Evolutionary conservation across 1,140 invertebrate genomes (phyloP).

Genomic region (Drosophila kurseongensis): DNA sequence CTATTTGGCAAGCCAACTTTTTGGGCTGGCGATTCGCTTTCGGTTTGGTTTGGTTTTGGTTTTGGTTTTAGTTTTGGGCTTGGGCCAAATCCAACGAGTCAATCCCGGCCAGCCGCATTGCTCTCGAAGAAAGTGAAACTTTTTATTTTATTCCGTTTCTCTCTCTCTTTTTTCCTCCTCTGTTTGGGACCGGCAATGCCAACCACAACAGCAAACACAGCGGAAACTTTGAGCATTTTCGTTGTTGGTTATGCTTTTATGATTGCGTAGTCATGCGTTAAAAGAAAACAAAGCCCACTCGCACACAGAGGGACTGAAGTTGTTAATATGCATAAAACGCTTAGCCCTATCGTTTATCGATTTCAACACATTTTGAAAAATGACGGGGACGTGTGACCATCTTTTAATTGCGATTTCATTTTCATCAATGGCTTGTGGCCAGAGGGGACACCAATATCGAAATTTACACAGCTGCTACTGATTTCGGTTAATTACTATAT

Average conservation of each 20-base stretch:
- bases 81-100: slow-evolving; percentile 52
- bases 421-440: slow-evolving; percentile 22
- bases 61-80: background rate
- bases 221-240: slow-evolving; percentile 43
- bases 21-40: slow-evolving; percentile 35
- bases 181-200: slow-evolving; percentile 35
- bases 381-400: slow-evolving; percentile 29
- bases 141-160: slow-evolving; percentile 52
- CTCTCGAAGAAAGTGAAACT: slow-evolving; percentile 78
- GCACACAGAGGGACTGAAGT: slow-evolving; percentile 22
- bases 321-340: slow-evolving; percentile 70
- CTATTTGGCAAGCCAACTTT: slow-evolving; percentile 52
- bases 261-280: slow-evolving; percentile 59
- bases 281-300: slow-evolving; percentile 24
- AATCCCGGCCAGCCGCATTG: slow-evolving; percentile 26
- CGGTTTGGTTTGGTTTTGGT: slow-evolving; percentile 26
- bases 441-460: background rate
- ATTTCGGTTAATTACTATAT: slow-evolving; percentile 2
- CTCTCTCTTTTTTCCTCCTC: slow-evolving; percentile 25
- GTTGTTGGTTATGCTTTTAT: slow-evolving; percentile 50
- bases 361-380: slow-evolving; percentile 62
- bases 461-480: background rate
- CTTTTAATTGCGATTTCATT: slow-evolving; percentile 47
- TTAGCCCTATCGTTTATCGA: slow-evolving; percentile 52
- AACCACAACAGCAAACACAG: slow-evolving; percentile 54